Conservation (phyloP, 2,113 vertebrate genomes). For the Cercocebus atys region DNA sequence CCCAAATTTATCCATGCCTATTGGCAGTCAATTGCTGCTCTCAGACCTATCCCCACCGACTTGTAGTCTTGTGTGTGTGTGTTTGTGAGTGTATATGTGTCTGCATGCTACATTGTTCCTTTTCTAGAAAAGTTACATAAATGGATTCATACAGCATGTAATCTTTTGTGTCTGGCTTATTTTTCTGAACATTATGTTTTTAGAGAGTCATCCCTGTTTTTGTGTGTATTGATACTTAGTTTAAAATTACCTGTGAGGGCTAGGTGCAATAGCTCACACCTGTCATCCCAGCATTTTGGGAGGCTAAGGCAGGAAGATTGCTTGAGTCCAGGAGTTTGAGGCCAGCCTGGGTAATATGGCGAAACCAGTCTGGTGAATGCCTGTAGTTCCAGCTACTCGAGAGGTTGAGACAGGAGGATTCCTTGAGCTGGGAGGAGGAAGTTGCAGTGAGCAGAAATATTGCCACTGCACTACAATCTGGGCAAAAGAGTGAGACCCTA, state of each 20-base stretch:
- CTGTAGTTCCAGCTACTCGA: no score
- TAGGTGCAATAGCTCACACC: no score
- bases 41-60: fast-evolving
- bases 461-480: no score
- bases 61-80: not conserved
- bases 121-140: not conserved
- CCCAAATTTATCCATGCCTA: not conserved
- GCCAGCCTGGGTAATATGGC: no score
- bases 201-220: not conserved
- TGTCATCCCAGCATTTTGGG: no score
- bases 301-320: no score
- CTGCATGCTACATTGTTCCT: not conserved
- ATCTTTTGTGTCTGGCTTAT: not conserved
- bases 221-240: not conserved
- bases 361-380: no score
- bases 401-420: no score
- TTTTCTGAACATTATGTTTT: not conserved
- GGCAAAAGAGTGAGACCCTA: no score
- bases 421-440: no score
- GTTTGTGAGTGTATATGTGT: not conserved
- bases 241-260: not conserved
- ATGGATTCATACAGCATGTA: not conserved
- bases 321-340: no score
- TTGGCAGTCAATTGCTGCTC: not conserved
- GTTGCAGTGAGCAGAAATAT: no score